phyloP scores from a whole-genome alignment of 2,888 invertebrate species.

The Omphaloscelis lunosa region DNA sequence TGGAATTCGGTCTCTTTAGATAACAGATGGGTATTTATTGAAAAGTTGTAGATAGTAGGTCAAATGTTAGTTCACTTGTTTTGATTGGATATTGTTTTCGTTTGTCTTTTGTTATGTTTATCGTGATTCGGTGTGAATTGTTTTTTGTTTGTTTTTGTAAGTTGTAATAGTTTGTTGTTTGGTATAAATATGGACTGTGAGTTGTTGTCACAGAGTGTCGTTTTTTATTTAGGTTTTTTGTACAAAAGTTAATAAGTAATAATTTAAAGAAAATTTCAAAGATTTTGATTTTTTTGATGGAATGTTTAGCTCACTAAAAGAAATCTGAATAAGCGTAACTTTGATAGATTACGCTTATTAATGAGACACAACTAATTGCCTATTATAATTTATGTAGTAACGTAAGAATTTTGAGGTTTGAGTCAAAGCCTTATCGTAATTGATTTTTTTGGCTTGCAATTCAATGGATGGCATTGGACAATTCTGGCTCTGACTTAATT shows the following conservation, averaged over 20 bases:
- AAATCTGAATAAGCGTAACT: neutral
- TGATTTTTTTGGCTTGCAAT: neutral
- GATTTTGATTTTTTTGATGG: neutral
- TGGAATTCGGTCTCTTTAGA: constrained; percentile 54
- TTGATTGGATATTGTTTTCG: constrained; percentile 39
- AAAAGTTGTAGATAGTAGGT: constrained; percentile 58
- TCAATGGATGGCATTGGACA: no score
- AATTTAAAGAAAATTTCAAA: no score
- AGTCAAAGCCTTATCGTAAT: neutral
- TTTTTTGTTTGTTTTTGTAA: neutral
- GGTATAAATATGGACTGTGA: neutral
- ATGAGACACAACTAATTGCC: neutral
- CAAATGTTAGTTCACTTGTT: constrained; percentile 48
- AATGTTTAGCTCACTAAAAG: neutral
- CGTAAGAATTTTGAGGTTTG: neutral
- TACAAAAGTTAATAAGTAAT: neutral
- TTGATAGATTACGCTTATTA: neutral
- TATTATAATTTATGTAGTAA: neutral
- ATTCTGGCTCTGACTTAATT: no score
- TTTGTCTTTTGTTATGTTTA: constrained; percentile 34
- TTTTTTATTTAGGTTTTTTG: neutral
- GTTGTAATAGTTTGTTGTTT: neutral
- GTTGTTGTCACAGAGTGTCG: neutral
- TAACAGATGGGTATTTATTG: constrained; percentile 60
- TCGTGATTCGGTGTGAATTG: neutral